Evolutionary conservation across 2,888 invertebrate species (phyloP).

Genomic region (Alviniconcha strummeri): DNA sequence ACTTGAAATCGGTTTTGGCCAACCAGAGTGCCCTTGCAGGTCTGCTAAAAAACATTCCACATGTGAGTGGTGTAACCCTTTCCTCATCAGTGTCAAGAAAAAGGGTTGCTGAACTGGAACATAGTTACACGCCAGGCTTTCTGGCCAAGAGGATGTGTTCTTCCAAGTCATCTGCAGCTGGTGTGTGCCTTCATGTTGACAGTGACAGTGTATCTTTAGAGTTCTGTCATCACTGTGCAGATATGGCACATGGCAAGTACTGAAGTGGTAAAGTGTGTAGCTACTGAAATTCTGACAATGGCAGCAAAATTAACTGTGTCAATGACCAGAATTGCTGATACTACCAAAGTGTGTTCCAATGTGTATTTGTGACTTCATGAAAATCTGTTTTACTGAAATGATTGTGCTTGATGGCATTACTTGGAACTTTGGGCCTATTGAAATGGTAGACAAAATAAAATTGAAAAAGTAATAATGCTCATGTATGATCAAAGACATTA

Average conservation of each 20-base stretch:
- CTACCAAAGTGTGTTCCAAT: neutral
- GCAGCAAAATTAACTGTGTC: neutral
- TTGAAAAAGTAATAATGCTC: neutral
- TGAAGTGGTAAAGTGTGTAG: neutral
- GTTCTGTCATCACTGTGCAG: slow-evolving; percentile 65
- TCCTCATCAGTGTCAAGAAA: slow-evolving; percentile 54
- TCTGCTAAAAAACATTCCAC: slow-evolving; percentile 64
- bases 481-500: neutral
- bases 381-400: neutral
- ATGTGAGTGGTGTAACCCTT: slow-evolving; percentile 56
- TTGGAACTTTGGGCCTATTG: neutral
- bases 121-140: slow-evolving; percentile 47
- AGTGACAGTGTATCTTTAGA: slow-evolving; percentile 62
- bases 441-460: neutral
- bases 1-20: slow-evolving; percentile 66
- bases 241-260: slow-evolving; percentile 44
- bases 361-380: neutral
- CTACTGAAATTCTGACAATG: neutral
- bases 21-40: slow-evolving; percentile 66
- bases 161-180: slow-evolving; percentile 45
- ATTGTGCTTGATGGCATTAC: neutral
- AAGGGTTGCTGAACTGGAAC: slow-evolving; percentile 50
- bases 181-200: slow-evolving; percentile 69
- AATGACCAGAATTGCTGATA: neutral
- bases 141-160: too few species aligned